These are phyloP conservation scores for Pachyrhynchus sulphureomaculatus DNA, from an alignment of 1,140 invertebrate species.

Conservation along the genomic window DNA sequence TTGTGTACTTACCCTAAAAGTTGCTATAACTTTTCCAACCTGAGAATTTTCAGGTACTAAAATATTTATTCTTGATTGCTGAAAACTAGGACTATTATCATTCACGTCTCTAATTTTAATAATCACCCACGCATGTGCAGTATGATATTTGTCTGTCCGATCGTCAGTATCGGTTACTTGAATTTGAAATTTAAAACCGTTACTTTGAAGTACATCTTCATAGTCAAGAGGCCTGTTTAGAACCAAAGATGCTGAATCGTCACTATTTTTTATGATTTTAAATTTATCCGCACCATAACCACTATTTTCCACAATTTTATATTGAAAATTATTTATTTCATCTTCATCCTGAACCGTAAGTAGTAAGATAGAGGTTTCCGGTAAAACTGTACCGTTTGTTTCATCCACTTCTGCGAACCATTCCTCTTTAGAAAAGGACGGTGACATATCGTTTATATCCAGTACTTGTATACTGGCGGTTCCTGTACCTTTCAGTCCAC, in stretches of 20 bases:
- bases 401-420: constrained; percentile 96
- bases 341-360: constrained; percentile 94
- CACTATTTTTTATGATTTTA: constrained; percentile 81
- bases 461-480: constrained; percentile 91
- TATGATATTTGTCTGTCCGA: constrained; percentile 92
- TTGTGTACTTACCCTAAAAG: too few species aligned
- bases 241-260: constrained; percentile 91
- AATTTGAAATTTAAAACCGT: constrained; percentile 89
- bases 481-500: constrained; percentile 88
- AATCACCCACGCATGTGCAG: constrained; percentile 92
- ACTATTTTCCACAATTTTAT: constrained; percentile 91
- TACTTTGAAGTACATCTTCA: constrained; percentile 87
- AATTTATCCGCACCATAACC: constrained; percentile 63
- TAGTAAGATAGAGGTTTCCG: constrained; percentile 91
- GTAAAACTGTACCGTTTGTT: constrained; percentile 86
- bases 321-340: constrained; percentile 95
- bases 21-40: constrained; percentile 85
- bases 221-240: constrained; percentile 93
- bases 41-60: constrained; percentile 87
- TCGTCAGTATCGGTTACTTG: constrained; percentile 92
- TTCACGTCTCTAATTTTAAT: constrained; percentile 91
- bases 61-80: constrained; percentile 87
- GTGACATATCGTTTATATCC: constrained; percentile 94
- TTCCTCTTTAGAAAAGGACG: constrained; percentile 92
- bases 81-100: constrained; percentile 92